Evolutionary conservation across 2,888 invertebrate genomes (phyloP), one percentile per base, ranked within the genome.

Genomic region (Latheticus oryzae): DNA sequence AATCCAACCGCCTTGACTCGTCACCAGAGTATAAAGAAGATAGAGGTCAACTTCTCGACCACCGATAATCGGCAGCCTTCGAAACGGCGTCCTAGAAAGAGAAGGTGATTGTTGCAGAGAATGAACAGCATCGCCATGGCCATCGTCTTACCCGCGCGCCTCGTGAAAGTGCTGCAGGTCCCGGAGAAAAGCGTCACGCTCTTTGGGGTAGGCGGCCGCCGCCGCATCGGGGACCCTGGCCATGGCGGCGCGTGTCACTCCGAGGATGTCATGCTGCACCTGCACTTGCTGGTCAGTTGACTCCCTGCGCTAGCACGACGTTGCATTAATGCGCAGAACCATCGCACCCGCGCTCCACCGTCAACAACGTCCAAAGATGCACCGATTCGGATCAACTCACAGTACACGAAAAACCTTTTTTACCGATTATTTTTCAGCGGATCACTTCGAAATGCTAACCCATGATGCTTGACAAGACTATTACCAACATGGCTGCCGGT

Each of bases 41-140:
- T 91, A 95, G 66, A 98, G 85, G 82, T 98, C 97, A 74, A 98
- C 87, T 79, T 93, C 91, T 73, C 89, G 87, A 54, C 97, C 96
- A 82, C 91, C 93, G 60, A 97, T 88, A 76, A 87, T 79, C 79
- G 85, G 81, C 66, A 83, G 79, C 71, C 88, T 87, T 78, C 83
- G 87, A 82, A 85, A 86, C 69, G 84, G 81, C 67, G 86, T 85
- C 71, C 83, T 82, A 63, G 71, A 81, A 64, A 57, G 53, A 56
- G 54, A 55, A 45, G 19, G 16, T 47, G 13, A 33, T 15, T 16
- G 23, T 3, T 13, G 33, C 26, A n/a, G 17, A 16, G 8, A n/a
- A n/a, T n/a, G n/a, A n/a, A n/a, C n/a, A n/a, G n/a, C n/a, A n/a
- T n/a, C n/a, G n/a, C n/a, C n/a, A n/a, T 9, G 42, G 26, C 23